These are phyloP conservation scores for Podocnemis expansa DNA, from an alignment of 2,113 vertebrate species.

Conservation along the genomic window DNA sequence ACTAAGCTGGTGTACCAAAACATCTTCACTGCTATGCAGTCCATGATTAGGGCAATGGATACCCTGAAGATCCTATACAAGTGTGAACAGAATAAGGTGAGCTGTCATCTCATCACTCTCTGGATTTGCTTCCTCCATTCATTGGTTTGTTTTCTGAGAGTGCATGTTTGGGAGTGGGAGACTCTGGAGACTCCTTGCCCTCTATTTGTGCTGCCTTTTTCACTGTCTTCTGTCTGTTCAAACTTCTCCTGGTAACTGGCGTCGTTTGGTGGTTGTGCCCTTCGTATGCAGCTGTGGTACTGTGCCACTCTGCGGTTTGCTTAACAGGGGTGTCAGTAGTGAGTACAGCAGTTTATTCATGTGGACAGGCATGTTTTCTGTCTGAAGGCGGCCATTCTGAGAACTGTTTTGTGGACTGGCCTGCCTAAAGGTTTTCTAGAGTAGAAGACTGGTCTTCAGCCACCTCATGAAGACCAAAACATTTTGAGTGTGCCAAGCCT, in stretches of 20 bases:
- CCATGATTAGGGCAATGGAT: slow-evolving; percentile 87
- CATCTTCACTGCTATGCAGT: slow-evolving; percentile 89
- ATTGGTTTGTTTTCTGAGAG: neutral
- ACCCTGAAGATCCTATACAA: slow-evolving; percentile 86
- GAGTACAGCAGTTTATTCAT: neutral
- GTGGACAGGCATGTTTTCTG: neutral
- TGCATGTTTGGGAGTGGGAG: neutral
- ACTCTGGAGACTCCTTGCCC: neutral
- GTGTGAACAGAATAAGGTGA: slow-evolving; percentile 85
- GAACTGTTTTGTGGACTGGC: neutral
- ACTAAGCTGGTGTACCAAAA: slow-evolving; percentile 88
- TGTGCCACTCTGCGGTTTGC: neutral
- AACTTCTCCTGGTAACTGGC: neutral
- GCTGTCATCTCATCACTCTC: neutral
- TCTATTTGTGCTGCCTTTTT: neutral
- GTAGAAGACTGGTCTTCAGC: neutral
- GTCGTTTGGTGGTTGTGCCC: neutral
- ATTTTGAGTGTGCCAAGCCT: accelerated
- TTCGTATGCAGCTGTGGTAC: neutral
- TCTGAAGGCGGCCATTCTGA: neutral
- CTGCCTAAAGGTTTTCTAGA: neutral
- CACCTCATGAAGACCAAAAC: neutral
- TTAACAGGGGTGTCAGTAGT: neutral
- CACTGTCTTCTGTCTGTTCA: neutral
- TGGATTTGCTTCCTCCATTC: neutral